Evolutionary conservation across 2,113 vertebrate species (phyloP).

Genomic region (Aramus guarauna): DNA sequence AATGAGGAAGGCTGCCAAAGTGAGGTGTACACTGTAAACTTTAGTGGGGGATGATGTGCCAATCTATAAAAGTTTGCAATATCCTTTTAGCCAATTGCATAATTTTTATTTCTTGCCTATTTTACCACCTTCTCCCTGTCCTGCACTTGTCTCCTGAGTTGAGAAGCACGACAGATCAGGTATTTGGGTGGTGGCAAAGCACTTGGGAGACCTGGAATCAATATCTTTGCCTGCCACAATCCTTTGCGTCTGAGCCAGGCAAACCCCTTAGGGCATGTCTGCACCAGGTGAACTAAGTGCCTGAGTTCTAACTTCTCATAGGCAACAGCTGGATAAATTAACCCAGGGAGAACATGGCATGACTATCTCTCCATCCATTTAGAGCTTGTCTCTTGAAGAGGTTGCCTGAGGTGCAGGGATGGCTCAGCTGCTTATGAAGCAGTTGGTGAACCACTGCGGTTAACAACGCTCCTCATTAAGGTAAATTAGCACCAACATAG

Average conservation of each 20-base stretch:
- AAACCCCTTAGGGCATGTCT: not conserved
- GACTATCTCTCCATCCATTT: not conserved
- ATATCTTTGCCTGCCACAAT: not conserved
- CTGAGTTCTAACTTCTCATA: not conserved
- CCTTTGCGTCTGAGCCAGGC: not conserved
- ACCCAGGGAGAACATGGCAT: not conserved
- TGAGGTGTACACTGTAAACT: not conserved
- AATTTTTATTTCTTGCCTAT: not conserved
- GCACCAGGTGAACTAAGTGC: not conserved
- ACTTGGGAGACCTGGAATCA: not conserved
- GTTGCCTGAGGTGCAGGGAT: not conserved
- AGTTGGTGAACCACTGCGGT: not conserved
- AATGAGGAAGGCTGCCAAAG: not conserved
- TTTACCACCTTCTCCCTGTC: not conserved
- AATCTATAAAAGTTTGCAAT: not conserved
- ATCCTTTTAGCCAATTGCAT: not conserved
- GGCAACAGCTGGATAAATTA: not conserved
- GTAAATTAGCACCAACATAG: not conserved
- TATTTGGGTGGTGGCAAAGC: not conserved
- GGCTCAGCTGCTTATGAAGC: not conserved
- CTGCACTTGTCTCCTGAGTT: not conserved
- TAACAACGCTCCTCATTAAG: not conserved
- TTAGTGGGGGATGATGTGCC: not conserved
- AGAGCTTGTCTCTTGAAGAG: not conserved
- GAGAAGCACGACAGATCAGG: not conserved